Evolutionary conservation across 2,113 vertebrate species (phyloP), one percentile per base, ranked within the genome.

Genomic region (Menura novaehollandiae): DNA sequence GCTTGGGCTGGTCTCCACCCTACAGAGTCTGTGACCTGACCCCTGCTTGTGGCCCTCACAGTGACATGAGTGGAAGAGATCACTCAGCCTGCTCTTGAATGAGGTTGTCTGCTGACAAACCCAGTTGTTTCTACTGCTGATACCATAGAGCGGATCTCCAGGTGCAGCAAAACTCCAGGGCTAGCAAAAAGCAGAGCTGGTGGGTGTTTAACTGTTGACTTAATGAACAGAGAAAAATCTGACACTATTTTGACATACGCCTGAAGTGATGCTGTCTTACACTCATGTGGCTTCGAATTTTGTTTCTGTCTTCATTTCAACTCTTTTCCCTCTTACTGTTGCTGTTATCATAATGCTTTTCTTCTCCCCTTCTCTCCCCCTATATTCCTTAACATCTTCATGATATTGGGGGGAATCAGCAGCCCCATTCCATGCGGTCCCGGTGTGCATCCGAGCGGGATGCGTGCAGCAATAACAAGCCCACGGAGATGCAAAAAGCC

Each of bases 201-300:
- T 95, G 93, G 76, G 80, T 96, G 92, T 96, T 94, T 91, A 90
- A 95, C 80, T 86, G 79, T 85, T 82, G 88, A 88, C 55, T 94
- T 96, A 93, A 95, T 93, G 91, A 96, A 91, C 26, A 94, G 88
- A 64, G 60, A 82, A 81, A 91, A 88, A 94, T 91, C 37, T 94
- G 91, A 94, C 83, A 76, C 41, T 96, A 18, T 96, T 96, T 96
- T 96, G 95, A 91, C 94, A 84, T 41, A 24, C 21, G 92, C 73
- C 86, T 94, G 85, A 92, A 93, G 73, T 92, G 76, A 93, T 96
- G 67, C 60, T 7, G 3, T 91, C 87, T 92, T 88, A 86, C 2
- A 12, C 47, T 92, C 1, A 0, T 20, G 41, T 0, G 0, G 44
- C 68, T 91, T 92, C 67, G 72, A n/a, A 6, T 73, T 86, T 90